phyloP scores from a whole-genome alignment of 1,140 invertebrate species.

The Caenorhabditis remanei region DNA sequence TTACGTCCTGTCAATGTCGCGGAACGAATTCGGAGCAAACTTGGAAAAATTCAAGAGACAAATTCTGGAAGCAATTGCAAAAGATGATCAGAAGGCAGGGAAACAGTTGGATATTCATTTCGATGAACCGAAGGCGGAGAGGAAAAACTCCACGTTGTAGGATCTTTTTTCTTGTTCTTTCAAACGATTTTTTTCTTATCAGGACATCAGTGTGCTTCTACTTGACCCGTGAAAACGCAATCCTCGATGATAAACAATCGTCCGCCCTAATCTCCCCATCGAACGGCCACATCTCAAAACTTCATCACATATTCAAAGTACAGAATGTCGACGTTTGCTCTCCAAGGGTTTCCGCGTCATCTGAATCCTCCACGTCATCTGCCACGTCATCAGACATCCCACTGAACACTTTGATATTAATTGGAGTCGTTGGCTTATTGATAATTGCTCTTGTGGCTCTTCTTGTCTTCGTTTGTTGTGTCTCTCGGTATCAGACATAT shows the following conservation, averaged over 20 bases:
- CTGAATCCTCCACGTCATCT: neutral
- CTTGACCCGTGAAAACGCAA: slow-evolving; percentile 22
- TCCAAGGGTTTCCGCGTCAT: neutral
- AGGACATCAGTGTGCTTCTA: slow-evolving; percentile 49
- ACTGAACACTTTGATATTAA: slow-evolving; percentile 9
- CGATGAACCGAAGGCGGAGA: slow-evolving; percentile 19
- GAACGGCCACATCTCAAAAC: slow-evolving; percentile 36
- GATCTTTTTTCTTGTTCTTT: neutral
- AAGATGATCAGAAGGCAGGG: slow-evolving; percentile 33
- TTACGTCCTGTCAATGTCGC: slow-evolving; percentile 9
- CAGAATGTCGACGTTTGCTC: slow-evolving; percentile 27
- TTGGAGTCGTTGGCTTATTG: slow-evolving; percentile 17
- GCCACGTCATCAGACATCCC: neutral
- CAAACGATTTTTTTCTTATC: neutral
- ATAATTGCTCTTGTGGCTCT: neutral
- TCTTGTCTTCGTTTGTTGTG: slow-evolving; percentile 18
- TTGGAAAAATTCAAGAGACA: slow-evolving; percentile 9
- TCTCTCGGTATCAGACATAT: slow-evolving; percentile 31
- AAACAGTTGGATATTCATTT: slow-evolving; percentile 41
- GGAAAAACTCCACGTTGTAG: slow-evolving; percentile 15
- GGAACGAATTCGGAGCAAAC: slow-evolving; percentile 39
- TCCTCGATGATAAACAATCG: slow-evolving; percentile 1
- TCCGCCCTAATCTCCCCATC: neutral
- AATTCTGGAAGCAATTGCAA: slow-evolving; percentile 42
- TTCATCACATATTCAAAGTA: slow-evolving; percentile 33